These are phyloP conservation scores for Rhabdomys pumilio DNA, from an alignment of 2,797 vertebrate genomes.

Conservation along the genomic window DNA sequence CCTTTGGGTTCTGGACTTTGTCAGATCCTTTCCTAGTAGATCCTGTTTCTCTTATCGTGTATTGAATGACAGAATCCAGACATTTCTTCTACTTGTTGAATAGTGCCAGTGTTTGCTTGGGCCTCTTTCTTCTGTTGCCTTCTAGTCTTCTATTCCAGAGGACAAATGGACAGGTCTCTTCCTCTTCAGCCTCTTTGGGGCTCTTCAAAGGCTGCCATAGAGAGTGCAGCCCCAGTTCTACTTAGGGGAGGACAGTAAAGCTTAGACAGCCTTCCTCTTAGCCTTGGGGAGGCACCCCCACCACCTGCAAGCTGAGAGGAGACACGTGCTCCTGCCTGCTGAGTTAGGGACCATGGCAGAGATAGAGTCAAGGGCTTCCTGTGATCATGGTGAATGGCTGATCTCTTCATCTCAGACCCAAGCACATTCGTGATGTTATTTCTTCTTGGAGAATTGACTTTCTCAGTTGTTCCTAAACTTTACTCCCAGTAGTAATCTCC, in stretches of 20 bases:
- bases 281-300: fast-evolving
- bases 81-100: conserved; percentile 76
- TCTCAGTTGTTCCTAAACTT: not conserved
- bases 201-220: not conserved
- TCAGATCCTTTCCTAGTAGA: conserved; percentile 81
- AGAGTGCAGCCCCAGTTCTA: not conserved
- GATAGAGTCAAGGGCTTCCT: not conserved
- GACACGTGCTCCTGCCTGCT: fast-evolving
- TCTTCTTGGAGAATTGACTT: not conserved
- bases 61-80: conserved; percentile 83
- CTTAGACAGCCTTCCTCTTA: not conserved
- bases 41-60: conserved; percentile 87
- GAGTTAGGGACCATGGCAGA: not conserved
- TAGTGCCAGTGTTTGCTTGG: conserved; percentile 24
- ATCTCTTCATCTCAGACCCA: conserved; percentile 1
- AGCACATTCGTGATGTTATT: not conserved
- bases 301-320: not conserved
- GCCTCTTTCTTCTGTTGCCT: conserved; percentile 67
- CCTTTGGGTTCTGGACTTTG: conserved; percentile 82
- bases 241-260: not conserved
- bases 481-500: not conserved
- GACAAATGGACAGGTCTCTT: not conserved
- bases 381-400: not conserved
- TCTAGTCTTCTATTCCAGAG: not conserved
- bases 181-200: conserved; percentile 34